Conservation (phyloP, 2,113 vertebrate species). For the Tragelaphus imberbis region DNA sequence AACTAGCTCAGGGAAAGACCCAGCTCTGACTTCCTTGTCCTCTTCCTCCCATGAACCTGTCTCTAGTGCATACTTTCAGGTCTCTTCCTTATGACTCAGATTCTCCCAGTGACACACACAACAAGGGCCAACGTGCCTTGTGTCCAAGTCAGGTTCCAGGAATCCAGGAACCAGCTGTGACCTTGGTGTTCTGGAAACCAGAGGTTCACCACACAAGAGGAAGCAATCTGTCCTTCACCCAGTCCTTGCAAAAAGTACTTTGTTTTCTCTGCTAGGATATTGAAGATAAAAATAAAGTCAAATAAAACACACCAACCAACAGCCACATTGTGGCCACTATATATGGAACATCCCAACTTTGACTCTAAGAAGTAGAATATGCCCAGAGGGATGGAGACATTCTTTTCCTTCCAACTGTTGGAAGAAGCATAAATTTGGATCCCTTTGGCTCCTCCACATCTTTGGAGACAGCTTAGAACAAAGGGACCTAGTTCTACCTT, state of each 20-base stretch:
- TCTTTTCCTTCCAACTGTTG: neutral
- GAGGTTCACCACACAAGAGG: neutral
- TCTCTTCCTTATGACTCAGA: neutral
- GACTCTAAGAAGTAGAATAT: neutral
- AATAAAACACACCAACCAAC: neutral
- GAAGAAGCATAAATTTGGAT: neutral
- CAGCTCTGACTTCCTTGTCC: too few relatives aligned
- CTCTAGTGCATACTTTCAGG: neutral
- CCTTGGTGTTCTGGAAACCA: neutral
- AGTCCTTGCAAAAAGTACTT: neutral
- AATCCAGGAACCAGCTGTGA: neutral
- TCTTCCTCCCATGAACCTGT: neutral
- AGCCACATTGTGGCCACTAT: accelerated
- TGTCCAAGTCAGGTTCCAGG: neutral
- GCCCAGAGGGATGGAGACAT: neutral
- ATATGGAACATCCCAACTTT: neutral
- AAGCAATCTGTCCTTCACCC: too few relatives aligned
- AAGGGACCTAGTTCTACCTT: neutral
- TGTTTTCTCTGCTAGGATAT: neutral
- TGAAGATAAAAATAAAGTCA: neutral
- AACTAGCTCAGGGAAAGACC: neutral
- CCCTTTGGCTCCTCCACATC: neutral
- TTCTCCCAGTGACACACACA: neutral
- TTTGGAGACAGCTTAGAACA: neutral
- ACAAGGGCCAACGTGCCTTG: neutral